These are phyloP conservation scores for Tapirus terrestris DNA, from an alignment of 2,113 vertebrate genomes.

Conservation along the genomic window DNA sequence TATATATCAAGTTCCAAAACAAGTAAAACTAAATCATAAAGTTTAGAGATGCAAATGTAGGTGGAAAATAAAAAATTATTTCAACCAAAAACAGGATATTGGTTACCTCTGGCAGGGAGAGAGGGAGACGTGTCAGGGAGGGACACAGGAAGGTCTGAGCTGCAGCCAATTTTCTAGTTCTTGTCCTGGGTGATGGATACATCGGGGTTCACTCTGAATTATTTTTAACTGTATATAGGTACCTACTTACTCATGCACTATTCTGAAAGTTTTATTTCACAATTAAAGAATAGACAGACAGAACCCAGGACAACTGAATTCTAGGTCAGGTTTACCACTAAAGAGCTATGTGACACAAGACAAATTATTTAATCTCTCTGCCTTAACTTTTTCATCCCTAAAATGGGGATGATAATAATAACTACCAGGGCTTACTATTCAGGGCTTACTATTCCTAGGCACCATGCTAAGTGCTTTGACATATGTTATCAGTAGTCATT, in stretches of 20 bases:
- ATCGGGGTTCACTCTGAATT: not conserved
- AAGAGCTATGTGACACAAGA: not conserved
- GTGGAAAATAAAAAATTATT: slow-evolving; percentile 53
- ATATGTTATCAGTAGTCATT: not conserved
- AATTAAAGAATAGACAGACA: not conserved
- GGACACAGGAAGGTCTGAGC: not conserved
- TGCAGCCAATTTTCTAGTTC: not conserved
- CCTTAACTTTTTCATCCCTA: slow-evolving; percentile 7
- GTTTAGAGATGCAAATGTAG: slow-evolving; percentile 9
- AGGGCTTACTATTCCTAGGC: not conserved
- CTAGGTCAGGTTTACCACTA: not conserved
- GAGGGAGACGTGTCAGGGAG: not conserved
- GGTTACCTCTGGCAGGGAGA: not conserved
- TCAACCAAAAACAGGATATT: slow-evolving; percentile 41
- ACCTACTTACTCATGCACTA: not conserved
- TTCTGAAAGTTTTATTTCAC: slow-evolving; percentile 15
- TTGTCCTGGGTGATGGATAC: not conserved
- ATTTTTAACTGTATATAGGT: not conserved
- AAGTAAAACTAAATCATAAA: slow-evolving; percentile 30
- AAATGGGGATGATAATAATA: not conserved
- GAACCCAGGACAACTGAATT: not conserved
- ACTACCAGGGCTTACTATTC: not conserved
- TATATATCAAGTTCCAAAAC: slow-evolving; percentile 42
- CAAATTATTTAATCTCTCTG: not conserved
- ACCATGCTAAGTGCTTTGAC: not conserved